These are phyloP conservation scores for Latrodectus hesperus DNA, from an alignment of 2,888 invertebrate species.

Conservation along the genomic window DNA sequence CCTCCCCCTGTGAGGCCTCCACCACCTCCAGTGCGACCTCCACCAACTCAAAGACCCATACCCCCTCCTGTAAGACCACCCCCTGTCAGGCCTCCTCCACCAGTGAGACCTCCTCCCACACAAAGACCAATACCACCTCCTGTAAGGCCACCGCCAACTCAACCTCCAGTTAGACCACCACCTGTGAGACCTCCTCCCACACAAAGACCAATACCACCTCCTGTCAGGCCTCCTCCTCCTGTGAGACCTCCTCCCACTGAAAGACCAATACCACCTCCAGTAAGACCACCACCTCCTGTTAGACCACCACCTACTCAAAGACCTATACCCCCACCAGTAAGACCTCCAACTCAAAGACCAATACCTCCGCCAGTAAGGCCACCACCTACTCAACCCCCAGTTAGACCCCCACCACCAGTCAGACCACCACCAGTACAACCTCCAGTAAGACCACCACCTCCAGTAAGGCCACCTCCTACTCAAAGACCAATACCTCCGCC, in stretches of 20 bases:
- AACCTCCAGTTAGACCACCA: constrained; percentile 62
- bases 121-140: constrained; percentile 11
- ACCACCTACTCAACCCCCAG: not conserved
- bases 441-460: constrained; percentile 34
- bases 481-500: constrained; percentile 9
- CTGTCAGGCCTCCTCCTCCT: too few relatives aligned
- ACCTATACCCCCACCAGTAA: not conserved
- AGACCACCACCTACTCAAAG: not conserved
- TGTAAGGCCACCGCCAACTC: constrained; percentile 22
- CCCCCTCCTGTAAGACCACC: not conserved
- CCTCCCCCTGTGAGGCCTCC: constrained; percentile 5
- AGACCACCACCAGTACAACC: constrained; percentile 63
- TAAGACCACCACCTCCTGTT: constrained; percentile 33
- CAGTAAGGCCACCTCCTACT: constrained; percentile 10
- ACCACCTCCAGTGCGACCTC: constrained; percentile 1
- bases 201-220: constrained; percentile 11
- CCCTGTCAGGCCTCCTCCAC: constrained; percentile 38
- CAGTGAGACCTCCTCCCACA: constrained; percentile 17
- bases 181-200: constrained; percentile 13
- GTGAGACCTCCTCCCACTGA: not conserved
- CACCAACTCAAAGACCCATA: not conserved
- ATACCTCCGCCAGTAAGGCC: not conserved
- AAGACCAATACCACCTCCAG: constrained; percentile 48
- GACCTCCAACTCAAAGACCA: not conserved
- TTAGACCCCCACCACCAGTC: not conserved